phyloP scores from a whole-genome alignment of 2,113 vertebrate species.

The Myocastor coypus region DNA sequence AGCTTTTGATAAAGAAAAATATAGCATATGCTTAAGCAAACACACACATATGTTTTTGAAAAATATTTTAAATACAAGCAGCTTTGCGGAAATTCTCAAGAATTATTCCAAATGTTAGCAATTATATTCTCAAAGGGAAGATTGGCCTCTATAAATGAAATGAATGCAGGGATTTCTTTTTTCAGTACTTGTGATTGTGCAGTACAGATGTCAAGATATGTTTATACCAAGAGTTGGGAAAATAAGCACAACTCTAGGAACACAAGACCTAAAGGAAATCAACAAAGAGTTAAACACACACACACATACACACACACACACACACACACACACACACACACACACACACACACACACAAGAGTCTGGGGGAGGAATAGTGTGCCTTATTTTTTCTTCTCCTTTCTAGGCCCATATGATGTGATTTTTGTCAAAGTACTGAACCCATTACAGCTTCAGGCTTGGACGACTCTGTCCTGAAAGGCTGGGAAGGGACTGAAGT shows the following conservation, averaged over 20 bases:
- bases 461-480: slow-evolving; percentile 3
- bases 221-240: slow-evolving; percentile 53
- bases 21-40: slow-evolving; percentile 73
- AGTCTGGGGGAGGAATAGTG: not conserved
- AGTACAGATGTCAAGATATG: slow-evolving; percentile 70
- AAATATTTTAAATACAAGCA: slow-evolving; percentile 79
- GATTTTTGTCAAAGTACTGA: not conserved
- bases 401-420: not conserved
- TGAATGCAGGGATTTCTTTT: slow-evolving; percentile 48
- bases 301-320: not conserved
- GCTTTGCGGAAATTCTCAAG: slow-evolving; percentile 68
- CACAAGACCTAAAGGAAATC: not conserved
- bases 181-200: slow-evolving; percentile 56
- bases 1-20: slow-evolving; percentile 77
- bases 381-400: not conserved
- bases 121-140: slow-evolving; percentile 73
- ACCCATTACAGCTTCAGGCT: not conserved
- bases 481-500: not conserved
- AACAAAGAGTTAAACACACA: slow-evolving; percentile 15
- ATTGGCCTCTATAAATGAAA: slow-evolving; percentile 66
- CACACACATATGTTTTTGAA: slow-evolving; percentile 68
- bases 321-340: not conserved
- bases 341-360: not conserved
- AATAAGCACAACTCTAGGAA: slow-evolving; percentile 47
- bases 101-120: slow-evolving; percentile 72